A percentile compares a stretch with the other conserved stretches of the same genome.
These are phyloP conservation scores for Cichladusa arquata DNA, from an alignment of 2,113 vertebrate species.

Conservation along the genomic window DNA sequence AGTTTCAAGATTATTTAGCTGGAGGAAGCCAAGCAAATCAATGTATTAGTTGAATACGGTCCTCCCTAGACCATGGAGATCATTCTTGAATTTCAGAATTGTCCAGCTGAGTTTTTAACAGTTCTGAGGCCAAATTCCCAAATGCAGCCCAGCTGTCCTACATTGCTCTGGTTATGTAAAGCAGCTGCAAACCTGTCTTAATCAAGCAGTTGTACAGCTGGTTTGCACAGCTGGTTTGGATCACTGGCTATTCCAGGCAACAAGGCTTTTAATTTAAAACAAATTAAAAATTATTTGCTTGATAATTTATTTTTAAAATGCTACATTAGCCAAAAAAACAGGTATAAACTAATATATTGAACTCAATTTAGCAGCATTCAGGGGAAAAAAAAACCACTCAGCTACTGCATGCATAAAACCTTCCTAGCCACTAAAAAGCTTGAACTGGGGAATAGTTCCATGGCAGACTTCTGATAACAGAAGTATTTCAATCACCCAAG, in stretches of 20 bases:
- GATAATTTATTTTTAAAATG: conserved; percentile 1
- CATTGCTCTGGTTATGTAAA: background rate
- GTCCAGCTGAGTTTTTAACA: background rate
- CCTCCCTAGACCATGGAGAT: background rate
- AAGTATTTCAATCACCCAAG: background rate
- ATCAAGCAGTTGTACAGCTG: conserved; percentile 2
- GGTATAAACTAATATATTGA: background rate
- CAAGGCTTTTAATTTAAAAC: conserved; percentile 21
- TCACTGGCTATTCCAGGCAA: background rate
- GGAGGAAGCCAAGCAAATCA: conserved; percentile 24
- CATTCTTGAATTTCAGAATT: conserved; percentile 5
- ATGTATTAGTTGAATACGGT: background rate
- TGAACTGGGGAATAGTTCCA: background rate
- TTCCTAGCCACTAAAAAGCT: background rate
- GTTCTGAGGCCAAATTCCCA: background rate
- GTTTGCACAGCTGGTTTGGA: conserved; percentile 41
- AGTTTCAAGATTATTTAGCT: background rate
- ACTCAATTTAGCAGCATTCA: background rate
- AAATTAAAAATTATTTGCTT: conserved; percentile 40
- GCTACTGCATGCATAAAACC: background rate
- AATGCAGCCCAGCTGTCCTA: background rate
- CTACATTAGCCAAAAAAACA: background rate
- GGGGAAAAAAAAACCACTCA: background rate
- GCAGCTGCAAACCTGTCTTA: conserved; percentile 22
- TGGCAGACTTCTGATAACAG: background rate